These are phyloP conservation scores for Dryas iulia DNA, from an alignment of 1,140 invertebrate species.

Conservation along the genomic window DNA sequence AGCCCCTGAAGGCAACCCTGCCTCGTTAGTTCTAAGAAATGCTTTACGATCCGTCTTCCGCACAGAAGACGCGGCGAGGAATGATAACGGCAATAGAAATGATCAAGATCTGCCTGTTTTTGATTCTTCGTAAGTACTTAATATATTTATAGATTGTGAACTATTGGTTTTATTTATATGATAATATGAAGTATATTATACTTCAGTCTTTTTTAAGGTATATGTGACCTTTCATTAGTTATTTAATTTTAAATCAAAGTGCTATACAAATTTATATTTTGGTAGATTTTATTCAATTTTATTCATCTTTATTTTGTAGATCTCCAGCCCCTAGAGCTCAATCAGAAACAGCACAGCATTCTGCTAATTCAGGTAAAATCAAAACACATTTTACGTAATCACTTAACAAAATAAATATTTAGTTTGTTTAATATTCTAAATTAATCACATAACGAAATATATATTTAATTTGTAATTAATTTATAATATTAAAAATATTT, in stretches of 20 bases:
- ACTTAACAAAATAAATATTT: neutral
- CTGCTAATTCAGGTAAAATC: slow-evolving; percentile 54
- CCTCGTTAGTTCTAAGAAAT: slow-evolving; percentile 54
- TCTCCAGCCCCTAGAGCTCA: slow-evolving; percentile 68
- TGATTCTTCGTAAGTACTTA: slow-evolving; percentile 53
- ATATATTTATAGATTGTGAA: neutral
- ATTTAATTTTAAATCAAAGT: no score
- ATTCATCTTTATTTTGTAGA: slow-evolving; percentile 35
- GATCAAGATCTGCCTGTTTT: slow-evolving; percentile 59
- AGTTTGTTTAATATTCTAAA: no score
- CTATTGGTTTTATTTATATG: no score
- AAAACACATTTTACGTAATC: neutral
- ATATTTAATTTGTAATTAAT: no score
- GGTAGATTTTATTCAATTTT: neutral
- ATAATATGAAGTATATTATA: no score
- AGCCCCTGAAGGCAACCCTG: slow-evolving; percentile 51
- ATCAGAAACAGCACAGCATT: slow-evolving; percentile 66
- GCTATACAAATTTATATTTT: no score
- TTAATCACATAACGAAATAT: no score
- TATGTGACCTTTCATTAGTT: no score
- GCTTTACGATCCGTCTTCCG: slow-evolving; percentile 58
- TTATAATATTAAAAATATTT: no score
- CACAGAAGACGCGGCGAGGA: slow-evolving; percentile 51
- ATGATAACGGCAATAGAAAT: slow-evolving; percentile 42
- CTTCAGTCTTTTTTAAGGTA: no score